Conservation (phyloP, 2,113 vertebrate species). For the Sylvia atricapilla region DNA sequence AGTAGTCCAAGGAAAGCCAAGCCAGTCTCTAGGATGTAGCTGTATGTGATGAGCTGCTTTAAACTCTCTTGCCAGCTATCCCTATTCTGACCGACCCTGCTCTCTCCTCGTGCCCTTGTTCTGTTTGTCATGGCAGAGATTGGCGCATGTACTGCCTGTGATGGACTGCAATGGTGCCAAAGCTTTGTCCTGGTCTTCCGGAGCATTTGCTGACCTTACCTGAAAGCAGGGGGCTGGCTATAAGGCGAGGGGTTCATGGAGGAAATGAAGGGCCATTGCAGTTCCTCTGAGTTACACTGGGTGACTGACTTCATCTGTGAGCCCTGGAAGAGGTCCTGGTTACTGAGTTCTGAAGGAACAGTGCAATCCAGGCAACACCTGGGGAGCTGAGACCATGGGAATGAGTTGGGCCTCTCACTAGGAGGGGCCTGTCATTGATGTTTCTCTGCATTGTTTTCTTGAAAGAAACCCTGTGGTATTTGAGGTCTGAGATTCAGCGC, state of each 20-base stretch:
- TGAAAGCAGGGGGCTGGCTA: background rate
- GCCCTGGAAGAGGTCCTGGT: background rate
- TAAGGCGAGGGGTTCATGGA: background rate
- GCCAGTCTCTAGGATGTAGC: background rate
- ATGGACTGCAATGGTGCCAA: background rate
- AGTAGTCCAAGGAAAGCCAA: constrained; percentile 18
- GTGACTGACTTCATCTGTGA: background rate
- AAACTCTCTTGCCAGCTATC: constrained; percentile 2
- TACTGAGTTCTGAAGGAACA: background rate
- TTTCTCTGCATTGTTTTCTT: background rate
- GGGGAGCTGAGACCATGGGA: background rate
- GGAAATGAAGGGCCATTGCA: background rate
- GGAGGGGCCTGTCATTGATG: background rate
- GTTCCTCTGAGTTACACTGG: constrained; percentile 6
- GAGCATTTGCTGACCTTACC: background rate
- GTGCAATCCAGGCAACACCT: background rate
- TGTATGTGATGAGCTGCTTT: constrained; percentile 52
- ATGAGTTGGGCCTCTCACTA: background rate
- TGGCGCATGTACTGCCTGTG: constrained; percentile 60
- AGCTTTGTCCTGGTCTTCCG: constrained; percentile 16
- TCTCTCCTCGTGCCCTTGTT: background rate
- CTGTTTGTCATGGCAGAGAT: constrained; percentile 33
- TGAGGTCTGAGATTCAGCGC: background rate
- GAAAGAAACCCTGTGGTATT: background rate
- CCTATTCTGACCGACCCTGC: background rate